Evolutionary conservation across 2,888 invertebrate species (phyloP).

Genomic region (Abrostola triplasia): DNA sequence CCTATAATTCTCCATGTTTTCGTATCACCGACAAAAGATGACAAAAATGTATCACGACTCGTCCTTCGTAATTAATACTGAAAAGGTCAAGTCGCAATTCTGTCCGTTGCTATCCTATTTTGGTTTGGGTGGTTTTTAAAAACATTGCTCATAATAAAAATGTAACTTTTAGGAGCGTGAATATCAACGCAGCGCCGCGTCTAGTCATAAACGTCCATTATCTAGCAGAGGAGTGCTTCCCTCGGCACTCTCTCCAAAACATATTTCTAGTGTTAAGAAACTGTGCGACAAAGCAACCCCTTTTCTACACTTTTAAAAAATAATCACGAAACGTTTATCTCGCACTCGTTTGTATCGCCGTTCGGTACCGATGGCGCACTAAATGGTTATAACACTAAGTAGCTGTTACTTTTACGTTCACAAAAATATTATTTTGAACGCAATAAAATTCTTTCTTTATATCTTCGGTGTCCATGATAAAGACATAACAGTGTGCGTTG

Average conservation of each 20-base stretch:
- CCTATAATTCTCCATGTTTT: constrained; percentile 58
- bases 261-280: constrained; percentile 50
- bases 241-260: constrained; percentile 51
- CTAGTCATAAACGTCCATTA: constrained; percentile 54
- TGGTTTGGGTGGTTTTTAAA: constrained; percentile 10
- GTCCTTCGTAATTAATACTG: constrained; percentile 30
- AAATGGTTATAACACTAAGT: constrained; percentile 60
- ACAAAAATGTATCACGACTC: constrained; percentile 24
- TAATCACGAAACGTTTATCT: constrained; percentile 52
- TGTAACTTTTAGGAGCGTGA: constrained; percentile 28
- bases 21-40: constrained; percentile 55
- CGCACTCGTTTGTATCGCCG: constrained; percentile 46
- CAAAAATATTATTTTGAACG: constrained; percentile 77
- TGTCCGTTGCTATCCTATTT: constrained; percentile 10
- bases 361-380: constrained; percentile 45
- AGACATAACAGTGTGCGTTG: constrained; percentile 84
- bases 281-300: constrained; percentile 35
- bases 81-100: constrained; percentile 19
- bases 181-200: constrained; percentile 41
- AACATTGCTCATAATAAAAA: constrained; percentile 24
- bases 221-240: constrained; percentile 46
- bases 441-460: constrained; percentile 81
- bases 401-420: constrained; percentile 63
- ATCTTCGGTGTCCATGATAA: constrained; percentile 84
- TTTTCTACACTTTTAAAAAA: constrained; percentile 44